Percentiles rank a stretch among this genome's conserved stretches.
phyloP scores from a whole-genome alignment of 2,113 vertebrate genomes.

The Helogale parvula region DNA sequence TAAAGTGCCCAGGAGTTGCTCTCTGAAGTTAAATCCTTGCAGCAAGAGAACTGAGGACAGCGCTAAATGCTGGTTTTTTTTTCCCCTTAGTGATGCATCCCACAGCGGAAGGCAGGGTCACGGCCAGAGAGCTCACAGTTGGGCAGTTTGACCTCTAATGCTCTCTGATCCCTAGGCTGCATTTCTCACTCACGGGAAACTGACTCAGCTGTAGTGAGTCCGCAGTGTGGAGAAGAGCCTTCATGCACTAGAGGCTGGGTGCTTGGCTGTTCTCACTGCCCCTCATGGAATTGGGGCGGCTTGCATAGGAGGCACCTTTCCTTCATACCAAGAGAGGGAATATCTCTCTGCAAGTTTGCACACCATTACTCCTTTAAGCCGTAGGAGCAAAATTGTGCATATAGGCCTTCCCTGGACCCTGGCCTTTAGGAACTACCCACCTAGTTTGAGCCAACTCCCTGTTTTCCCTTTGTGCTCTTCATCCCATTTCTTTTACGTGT shows the following conservation, averaged over 20 bases:
- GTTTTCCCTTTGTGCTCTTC: background rate
- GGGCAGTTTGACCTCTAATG: background rate
- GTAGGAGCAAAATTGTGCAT: background rate
- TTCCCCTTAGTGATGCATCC: background rate
- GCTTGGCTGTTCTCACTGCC: background rate
- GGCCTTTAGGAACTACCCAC: background rate
- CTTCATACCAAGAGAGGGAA: background rate
- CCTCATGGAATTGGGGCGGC: background rate
- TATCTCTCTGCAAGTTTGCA: background rate
- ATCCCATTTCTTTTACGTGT: background rate
- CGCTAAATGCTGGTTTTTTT: background rate
- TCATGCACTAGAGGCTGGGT: background rate
- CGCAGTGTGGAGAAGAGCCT: fast-evolving
- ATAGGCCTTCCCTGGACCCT: background rate
- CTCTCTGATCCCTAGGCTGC: background rate
- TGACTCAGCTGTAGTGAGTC: background rate
- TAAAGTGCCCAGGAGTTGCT: background rate
- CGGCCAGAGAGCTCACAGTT: background rate
- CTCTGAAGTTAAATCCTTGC: background rate
- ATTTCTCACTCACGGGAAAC: background rate
- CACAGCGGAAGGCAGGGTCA: background rate
- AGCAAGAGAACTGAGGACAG: background rate
- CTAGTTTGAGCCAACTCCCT: background rate
- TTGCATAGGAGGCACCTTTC: background rate
- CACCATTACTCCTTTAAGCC: background rate